A percentile compares a stretch with the other conserved stretches of the same genome.
Evolutionary conservation across 2,797 vertebrate species (phyloP).

Genomic region (Ambastaia sidthimunki): DNA sequence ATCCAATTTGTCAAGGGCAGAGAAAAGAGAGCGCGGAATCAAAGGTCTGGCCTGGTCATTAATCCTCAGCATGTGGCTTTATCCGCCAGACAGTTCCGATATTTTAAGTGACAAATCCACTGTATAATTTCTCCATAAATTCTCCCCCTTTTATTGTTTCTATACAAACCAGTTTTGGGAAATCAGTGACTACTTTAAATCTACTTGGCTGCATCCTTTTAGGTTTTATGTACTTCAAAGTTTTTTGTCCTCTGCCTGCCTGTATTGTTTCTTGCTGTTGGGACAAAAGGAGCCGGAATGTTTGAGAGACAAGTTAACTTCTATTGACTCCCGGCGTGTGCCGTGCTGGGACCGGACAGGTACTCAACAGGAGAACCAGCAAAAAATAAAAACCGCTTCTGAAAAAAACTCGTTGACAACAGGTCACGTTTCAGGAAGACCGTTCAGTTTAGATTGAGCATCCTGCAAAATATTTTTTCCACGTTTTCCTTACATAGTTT

Average conservation of each 20-base stretch:
- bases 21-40: slow-evolving; percentile 96
- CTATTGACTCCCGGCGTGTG: slow-evolving; percentile 99
- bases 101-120: slow-evolving; percentile 99
- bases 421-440: slow-evolving; percentile 23
- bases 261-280: slow-evolving; percentile 85
- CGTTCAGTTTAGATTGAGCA: slow-evolving; percentile 3
- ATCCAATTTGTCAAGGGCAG: slow-evolving; percentile 99
- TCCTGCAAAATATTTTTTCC: background rate
- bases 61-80: slow-evolving; percentile 99
- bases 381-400: slow-evolving; percentile 79
- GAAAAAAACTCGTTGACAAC: slow-evolving; percentile 73
- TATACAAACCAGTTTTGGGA: slow-evolving; percentile 93
- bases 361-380: slow-evolving; percentile 96
- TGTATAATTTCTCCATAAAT: slow-evolving; percentile 99
- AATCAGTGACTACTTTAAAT: slow-evolving; percentile 98
- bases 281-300: slow-evolving; percentile 94
- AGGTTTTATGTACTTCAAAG: slow-evolving; percentile 95
- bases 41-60: slow-evolving; percentile 98
- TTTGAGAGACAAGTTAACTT: slow-evolving; percentile 99
- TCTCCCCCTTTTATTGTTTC: slow-evolving; percentile 91
- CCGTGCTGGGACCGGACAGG: slow-evolving; percentile 97
- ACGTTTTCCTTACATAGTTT: too few relatives aligned
- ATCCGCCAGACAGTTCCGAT: slow-evolving; percentile 98
- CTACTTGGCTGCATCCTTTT: slow-evolving; percentile 97
- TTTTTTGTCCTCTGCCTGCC: slow-evolving; percentile 87